A percentile compares a stretch with the other conserved stretches of the same genome.
Conservation (phyloP, 2,888 invertebrate species). For the Beris morrisii region DNA sequence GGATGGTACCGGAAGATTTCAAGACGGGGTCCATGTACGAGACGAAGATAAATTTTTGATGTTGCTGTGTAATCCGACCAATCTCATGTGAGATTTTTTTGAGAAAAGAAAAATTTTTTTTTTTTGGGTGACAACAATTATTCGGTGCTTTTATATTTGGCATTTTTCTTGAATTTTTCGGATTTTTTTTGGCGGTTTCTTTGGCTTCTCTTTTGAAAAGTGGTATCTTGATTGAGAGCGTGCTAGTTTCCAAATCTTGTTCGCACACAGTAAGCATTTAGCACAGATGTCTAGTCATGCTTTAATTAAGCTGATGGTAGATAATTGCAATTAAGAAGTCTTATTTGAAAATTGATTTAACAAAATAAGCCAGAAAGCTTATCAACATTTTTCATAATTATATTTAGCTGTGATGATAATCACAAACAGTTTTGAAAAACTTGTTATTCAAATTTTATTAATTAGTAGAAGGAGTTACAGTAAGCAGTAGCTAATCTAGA, state of each 20-base stretch:
- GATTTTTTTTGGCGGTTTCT: background rate
- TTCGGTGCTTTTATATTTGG: background rate
- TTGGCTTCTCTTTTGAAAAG: background rate
- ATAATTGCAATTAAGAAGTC: too few relatives aligned
- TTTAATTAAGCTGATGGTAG: too few relatives aligned
- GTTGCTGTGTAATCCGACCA: conserved; percentile 3
- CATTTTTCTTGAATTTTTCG: background rate
- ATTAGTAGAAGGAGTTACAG: too few relatives aligned
- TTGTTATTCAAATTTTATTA: too few relatives aligned
- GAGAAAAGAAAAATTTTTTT: background rate
- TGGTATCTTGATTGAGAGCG: conserved; percentile 10
- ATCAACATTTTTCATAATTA: too few relatives aligned
- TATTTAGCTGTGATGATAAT: too few relatives aligned
- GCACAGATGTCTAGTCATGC: too few relatives aligned
- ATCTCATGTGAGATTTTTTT: background rate
- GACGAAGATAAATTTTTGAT: conserved; percentile 9
- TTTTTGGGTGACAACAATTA: conserved; percentile 12
- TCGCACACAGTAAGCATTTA: background rate
- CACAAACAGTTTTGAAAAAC: too few relatives aligned
- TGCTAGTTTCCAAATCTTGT: conserved; percentile 11
- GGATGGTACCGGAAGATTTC: conserved; percentile 26
- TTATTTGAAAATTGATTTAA: too few relatives aligned
- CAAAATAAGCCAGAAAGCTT: too few relatives aligned
- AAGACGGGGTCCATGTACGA: conserved; percentile 21
- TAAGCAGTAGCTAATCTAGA: too few relatives aligned